phyloP scores from a whole-genome alignment of 1,140 invertebrate species.

The Wasmannia auropunctata region DNA sequence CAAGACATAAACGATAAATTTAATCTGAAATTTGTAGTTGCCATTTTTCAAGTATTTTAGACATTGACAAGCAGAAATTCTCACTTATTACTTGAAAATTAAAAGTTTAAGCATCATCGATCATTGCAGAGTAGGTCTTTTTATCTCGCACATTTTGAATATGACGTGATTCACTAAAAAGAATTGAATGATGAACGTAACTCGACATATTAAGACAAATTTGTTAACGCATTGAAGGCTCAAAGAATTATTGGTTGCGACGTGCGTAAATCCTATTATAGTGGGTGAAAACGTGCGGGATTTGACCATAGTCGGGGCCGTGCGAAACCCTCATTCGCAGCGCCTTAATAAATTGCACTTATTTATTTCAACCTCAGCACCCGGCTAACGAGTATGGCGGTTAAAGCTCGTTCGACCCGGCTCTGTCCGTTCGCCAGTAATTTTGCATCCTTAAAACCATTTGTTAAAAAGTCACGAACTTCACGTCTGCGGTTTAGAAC shows the following conservation, averaged over 20 bases:
- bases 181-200: neutral
- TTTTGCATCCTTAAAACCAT: conserved; percentile 11
- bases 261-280: neutral
- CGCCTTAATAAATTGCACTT: conserved; percentile 65
- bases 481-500: neutral
- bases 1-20: neutral
- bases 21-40: neutral
- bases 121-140: neutral
- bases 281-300: neutral
- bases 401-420: conserved; percentile 22
- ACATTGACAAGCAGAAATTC: neutral
- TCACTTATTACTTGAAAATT: neutral
- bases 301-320: neutral
- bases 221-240: conserved; percentile 27
- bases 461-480: conserved; percentile 34
- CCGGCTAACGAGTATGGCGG: conserved; percentile 51
- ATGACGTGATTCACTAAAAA: neutral
- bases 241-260: conserved; percentile 34
- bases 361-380: conserved; percentile 60
- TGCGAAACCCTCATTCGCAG: conserved; percentile 31
- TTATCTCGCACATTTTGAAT: neutral
- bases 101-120: conserved; percentile 6
- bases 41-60: neutral
- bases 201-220: neutral
- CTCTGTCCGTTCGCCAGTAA: neutral